Evolutionary conservation across 2,888 invertebrate genomes (phyloP).

Genomic region (Chrysolina haemoptera): DNA sequence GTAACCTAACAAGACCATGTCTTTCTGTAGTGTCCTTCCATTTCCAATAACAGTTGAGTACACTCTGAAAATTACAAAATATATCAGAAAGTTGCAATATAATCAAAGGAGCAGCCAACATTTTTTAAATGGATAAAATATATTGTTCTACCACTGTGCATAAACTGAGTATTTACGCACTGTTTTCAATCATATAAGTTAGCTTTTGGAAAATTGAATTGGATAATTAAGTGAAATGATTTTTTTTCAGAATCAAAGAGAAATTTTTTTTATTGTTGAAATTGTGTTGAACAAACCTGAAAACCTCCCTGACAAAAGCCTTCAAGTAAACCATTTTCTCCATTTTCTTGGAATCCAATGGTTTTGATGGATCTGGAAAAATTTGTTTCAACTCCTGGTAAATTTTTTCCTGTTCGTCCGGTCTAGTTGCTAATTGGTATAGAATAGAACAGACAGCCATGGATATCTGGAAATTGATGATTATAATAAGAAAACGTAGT

Average conservation of each 20-base stretch:
- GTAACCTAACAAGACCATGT: slow-evolving; percentile 81
- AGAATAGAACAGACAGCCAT: slow-evolving; percentile 82
- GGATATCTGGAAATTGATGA: slow-evolving; percentile 75
- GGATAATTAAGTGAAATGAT: no score
- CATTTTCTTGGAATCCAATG: slow-evolving; percentile 73
- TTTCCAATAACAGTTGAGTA: slow-evolving; percentile 85
- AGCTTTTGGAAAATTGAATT: no score
- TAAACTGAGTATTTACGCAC: no score
- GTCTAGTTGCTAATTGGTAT: slow-evolving; percentile 80
- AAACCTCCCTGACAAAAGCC: slow-evolving; percentile 83
- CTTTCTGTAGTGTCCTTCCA: slow-evolving; percentile 79
- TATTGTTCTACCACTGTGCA: no score
- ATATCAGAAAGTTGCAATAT: background rate
- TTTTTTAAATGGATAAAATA: no score
- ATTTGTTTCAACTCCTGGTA: slow-evolving; percentile 73
- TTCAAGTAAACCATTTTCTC: slow-evolving; percentile 79
- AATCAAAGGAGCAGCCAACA: no score
- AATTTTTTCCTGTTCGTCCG: slow-evolving; percentile 77
- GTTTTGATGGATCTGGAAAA: slow-evolving; percentile 69
- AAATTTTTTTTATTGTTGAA: no score
- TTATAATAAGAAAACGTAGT: no score
- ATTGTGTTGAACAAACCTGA: slow-evolving; percentile 71
- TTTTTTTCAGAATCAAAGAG: no score
- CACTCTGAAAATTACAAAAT: slow-evolving; percentile 72
- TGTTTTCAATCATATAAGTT: no score